Evolutionary conservation across 2,797 vertebrate species (phyloP).

Genomic region (Sebastes oblongus): DNA sequence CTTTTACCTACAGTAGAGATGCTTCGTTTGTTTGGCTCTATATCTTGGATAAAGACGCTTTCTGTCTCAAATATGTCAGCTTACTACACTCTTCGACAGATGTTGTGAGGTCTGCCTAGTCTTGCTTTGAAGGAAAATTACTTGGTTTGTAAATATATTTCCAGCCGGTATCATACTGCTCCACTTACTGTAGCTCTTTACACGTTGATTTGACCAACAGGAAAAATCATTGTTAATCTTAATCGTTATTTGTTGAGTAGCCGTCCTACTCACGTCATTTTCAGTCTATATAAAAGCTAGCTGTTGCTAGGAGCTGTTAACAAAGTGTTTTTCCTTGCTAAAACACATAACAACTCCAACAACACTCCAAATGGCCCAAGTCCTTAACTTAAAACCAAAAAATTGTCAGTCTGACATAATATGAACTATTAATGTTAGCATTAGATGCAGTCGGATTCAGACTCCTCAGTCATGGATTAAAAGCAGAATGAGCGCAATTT

Average conservation of each 20-base stretch:
- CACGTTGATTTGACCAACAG: background rate
- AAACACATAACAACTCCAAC: no score
- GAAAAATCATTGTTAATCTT: background rate
- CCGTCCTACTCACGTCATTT: background rate
- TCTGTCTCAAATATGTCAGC: background rate
- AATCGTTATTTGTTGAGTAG: background rate
- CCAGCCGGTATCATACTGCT: background rate
- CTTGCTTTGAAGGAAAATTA: background rate
- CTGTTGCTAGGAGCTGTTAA: background rate
- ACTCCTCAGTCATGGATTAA: accelerated
- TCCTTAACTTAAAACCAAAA: no score
- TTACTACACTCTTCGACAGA: background rate
- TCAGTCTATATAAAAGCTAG: background rate
- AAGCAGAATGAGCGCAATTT: background rate
- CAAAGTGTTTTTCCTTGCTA: no score
- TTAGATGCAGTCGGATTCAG: background rate
- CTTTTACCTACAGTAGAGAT: background rate
- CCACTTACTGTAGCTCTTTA: background rate
- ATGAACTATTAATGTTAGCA: accelerated
- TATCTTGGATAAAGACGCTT: background rate
- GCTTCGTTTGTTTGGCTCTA: background rate
- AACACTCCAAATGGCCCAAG: no score
- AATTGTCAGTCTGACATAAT: no score
- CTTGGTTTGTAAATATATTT: background rate
- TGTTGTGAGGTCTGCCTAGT: background rate